Evolutionary conservation across 2,113 vertebrate species (phyloP).

Genomic region (Rhizomys pruinosus): DNA sequence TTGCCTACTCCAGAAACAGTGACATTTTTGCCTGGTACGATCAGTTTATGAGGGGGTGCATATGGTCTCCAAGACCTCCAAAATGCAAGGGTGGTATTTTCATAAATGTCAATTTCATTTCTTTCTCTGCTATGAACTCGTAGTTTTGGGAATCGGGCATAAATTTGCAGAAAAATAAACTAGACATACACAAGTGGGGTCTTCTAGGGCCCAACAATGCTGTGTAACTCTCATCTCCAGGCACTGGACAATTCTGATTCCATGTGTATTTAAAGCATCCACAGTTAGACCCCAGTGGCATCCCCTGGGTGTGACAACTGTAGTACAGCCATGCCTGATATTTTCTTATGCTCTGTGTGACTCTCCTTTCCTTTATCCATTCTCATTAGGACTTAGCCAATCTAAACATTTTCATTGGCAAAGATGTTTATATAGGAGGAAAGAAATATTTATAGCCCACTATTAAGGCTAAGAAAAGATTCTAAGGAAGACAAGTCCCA

Average conservation of each 20-base stretch:
- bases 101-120: constrained; percentile 70
- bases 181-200: not conserved
- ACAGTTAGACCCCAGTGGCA: constrained; percentile 36
- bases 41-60: constrained; percentile 43
- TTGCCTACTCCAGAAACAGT: constrained; percentile 56
- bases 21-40: constrained; percentile 60
- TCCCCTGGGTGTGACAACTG: constrained; percentile 41
- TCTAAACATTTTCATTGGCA: constrained; percentile 14
- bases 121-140: not conserved
- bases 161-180: constrained; percentile 45
- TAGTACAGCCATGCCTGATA: not conserved
- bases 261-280: constrained; percentile 47
- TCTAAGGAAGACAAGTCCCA: not conserved
- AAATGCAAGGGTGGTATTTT: constrained; percentile 72
- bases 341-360: not conserved
- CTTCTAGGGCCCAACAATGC: constrained; percentile 51
- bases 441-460: not conserved
- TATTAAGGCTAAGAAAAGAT: constrained; percentile 21
- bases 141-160: not conserved
- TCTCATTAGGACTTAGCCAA: not conserved
- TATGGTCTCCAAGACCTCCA: not conserved
- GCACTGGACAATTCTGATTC: constrained; percentile 10
- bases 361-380: not conserved
- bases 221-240: constrained; percentile 29
- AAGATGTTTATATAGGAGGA: not conserved